Conservation (phyloP, 1,140 invertebrate species). For the Apolygus lucorum region DNA sequence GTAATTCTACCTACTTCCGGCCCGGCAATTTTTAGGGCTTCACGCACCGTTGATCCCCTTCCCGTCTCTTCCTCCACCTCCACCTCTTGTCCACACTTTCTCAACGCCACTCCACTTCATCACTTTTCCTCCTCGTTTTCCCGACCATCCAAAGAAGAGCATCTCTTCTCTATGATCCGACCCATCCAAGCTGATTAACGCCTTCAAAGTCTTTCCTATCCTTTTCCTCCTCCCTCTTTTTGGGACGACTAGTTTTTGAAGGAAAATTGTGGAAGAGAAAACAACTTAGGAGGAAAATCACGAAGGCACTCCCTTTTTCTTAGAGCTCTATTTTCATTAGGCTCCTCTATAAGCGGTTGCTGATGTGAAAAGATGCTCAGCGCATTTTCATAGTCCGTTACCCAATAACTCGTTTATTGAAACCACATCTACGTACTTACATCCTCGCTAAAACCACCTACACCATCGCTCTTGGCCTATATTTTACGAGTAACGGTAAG, state of each 20-base stretch:
- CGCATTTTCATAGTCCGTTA: background rate
- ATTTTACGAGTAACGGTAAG: background rate
- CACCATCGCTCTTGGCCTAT: background rate
- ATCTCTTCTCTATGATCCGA: background rate
- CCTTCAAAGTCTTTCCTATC: background rate
- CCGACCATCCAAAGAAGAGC: background rate
- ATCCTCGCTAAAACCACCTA: too few species aligned
- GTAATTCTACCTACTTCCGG: conserved; percentile 4
- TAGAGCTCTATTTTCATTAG: background rate
- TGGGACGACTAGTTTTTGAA: background rate
- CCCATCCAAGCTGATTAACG: background rate
- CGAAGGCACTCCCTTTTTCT: background rate
- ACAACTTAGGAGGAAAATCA: conserved; percentile 3
- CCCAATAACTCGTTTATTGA: background rate
- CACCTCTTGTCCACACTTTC: too few species aligned
- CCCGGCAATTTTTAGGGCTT: conserved; percentile 1
- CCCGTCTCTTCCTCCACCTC: background rate
- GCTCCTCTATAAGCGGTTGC: background rate
- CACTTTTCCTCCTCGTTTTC: background rate
- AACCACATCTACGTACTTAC: too few species aligned
- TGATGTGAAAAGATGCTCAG: background rate
- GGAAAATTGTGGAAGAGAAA: background rate
- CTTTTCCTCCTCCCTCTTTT: background rate
- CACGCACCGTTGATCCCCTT: background rate
- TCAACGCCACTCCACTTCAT: too few species aligned